A percentile compares a stretch with the other conserved stretches of the same genome.
Evolutionary conservation across 2,888 invertebrate genomes (phyloP).

Genomic region (Rhingia campestris): DNA sequence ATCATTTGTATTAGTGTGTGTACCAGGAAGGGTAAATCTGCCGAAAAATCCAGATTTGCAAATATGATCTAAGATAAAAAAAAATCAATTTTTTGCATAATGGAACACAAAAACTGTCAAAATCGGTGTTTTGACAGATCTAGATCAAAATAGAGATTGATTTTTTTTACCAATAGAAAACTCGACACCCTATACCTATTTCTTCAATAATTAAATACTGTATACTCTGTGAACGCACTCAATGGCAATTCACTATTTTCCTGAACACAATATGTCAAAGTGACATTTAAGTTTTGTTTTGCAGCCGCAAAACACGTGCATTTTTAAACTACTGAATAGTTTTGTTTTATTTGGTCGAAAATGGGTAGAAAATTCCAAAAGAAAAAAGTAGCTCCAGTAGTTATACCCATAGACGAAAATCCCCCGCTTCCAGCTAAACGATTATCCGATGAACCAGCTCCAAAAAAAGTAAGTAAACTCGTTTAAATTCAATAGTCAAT

Average conservation of each 20-base stretch:
- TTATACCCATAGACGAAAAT: constrained; percentile 82
- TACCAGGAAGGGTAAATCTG: no score
- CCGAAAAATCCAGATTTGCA: no score
- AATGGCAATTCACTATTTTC: background rate
- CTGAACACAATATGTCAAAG: constrained; percentile 18
- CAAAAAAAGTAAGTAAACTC: constrained; percentile 86
- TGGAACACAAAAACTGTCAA: no score
- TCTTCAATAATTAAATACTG: background rate
- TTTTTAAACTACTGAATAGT: background rate
- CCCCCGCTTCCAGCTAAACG: constrained; percentile 85
- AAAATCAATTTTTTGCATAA: no score
- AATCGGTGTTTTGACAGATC: no score
- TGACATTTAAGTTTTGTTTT: constrained; percentile 46
- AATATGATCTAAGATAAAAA: no score
- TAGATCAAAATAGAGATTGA: no score
- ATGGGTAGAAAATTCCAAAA: constrained; percentile 79
- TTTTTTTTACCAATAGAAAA: no score
- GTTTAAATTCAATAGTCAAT: constrained; percentile 52
- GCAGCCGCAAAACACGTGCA: constrained; percentile 45
- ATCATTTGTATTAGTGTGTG: no score
- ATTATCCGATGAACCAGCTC: constrained; percentile 88
- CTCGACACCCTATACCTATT: background rate
- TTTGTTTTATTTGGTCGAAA: constrained; percentile 30
- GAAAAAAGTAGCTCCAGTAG: constrained; percentile 77
- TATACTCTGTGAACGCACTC: background rate